Percentiles rank a stretch among this genome's conserved stretches.
phyloP scores from a whole-genome alignment of 1,140 invertebrate species.

The Cotesia typhae region DNA sequence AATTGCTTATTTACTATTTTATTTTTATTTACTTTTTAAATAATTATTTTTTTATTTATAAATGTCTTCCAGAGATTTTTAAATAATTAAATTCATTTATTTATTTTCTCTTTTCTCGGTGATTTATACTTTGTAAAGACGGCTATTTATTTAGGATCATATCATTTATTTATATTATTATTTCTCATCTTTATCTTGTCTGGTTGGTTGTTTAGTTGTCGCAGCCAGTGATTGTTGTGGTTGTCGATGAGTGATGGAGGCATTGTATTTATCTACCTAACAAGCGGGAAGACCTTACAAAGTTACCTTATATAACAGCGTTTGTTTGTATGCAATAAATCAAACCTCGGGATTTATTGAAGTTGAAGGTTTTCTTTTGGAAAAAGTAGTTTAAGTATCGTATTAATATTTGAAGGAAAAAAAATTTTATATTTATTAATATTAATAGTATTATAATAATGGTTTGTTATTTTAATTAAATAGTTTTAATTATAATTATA shows the following conservation, averaged over 20 bases:
- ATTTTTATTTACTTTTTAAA: no score
- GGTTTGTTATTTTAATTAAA: background rate
- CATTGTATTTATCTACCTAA: background rate
- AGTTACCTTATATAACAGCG: conserved; percentile 43
- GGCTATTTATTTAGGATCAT: no score
- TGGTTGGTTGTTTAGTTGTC: no score
- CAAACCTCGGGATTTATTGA: conserved; percentile 20
- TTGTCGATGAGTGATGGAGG: background rate
- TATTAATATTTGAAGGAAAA: background rate
- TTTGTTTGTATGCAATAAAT: conserved; percentile 25
- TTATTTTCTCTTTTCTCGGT: no score
- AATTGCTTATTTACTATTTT: conserved; percentile 1
- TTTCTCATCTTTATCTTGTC: no score
- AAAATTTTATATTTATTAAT: background rate
- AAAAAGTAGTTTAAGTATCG: background rate
- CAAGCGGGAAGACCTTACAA: conserved; percentile 41
- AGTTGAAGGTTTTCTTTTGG: conserved; percentile 28
- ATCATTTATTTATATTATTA: no score
- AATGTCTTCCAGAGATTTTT: no score
- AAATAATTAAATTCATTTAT: no score
- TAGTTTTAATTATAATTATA: background rate
- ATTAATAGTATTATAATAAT: background rate
- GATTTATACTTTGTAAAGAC: no score
- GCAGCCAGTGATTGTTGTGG: background rate
- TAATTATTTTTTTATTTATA: no score